Conservation (phyloP, 1,140 invertebrate genomes). For the Cotesia typhae region DNA sequence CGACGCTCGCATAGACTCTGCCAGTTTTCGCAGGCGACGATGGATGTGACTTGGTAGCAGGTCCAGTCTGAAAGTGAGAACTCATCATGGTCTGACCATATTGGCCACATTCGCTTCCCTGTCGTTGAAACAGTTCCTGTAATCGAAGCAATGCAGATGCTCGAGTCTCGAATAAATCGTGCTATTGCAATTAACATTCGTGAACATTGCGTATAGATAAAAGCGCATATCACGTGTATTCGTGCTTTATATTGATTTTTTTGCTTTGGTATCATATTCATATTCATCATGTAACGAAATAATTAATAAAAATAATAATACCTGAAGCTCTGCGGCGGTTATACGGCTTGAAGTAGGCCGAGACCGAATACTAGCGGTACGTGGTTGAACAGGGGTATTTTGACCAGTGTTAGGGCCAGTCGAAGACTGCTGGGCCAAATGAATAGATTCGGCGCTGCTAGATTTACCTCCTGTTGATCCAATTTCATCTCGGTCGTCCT, state of each 20-base stretch:
- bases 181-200: constrained; percentile 37
- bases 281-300: constrained; percentile 4
- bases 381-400: constrained; percentile 72
- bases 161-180: constrained; percentile 39
- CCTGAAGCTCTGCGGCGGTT: constrained; percentile 86
- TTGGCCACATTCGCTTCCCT: constrained; percentile 64
- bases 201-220: constrained; percentile 29
- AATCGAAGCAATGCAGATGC: constrained; percentile 49
- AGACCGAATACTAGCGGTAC: constrained; percentile 88
- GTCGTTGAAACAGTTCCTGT: constrained; percentile 84
- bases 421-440: constrained; percentile 65
- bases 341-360: constrained; percentile 86
- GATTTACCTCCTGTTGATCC: constrained; percentile 72
- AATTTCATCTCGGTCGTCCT: constrained; percentile 75
- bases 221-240: constrained; percentile 36
- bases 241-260: constrained; percentile 26
- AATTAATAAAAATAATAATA: constrained; percentile 41
- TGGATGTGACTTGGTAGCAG: constrained; percentile 70
- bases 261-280: constrained; percentile 12
- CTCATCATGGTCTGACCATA: constrained; percentile 72
- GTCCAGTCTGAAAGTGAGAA: constrained; percentile 76
- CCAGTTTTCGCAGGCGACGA: constrained; percentile 73
- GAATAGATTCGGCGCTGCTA: constrained; percentile 82
- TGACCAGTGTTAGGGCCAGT: constrained; percentile 60
- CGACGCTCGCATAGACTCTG: constrained; percentile 90